Evolutionary conservation across 2,113 vertebrate genomes (phyloP).

Genomic region (Dromiciops gliroides): DNA sequence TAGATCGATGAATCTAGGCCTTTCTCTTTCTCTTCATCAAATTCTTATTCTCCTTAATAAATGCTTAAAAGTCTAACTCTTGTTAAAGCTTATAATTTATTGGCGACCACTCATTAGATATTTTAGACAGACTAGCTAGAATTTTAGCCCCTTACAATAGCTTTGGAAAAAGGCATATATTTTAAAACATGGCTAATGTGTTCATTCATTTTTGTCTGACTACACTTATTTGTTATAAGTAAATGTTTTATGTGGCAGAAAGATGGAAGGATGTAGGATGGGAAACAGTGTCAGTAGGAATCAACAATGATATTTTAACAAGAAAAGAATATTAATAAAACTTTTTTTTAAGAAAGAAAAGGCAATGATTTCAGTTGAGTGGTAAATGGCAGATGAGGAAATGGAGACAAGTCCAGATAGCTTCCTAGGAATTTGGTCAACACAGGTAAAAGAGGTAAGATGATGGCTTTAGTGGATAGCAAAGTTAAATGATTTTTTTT

Average conservation of each 20-base stretch:
- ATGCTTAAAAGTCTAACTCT: too few relatives aligned
- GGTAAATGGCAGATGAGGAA: not conserved
- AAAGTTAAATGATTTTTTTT: not conserved
- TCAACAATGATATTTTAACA: not conserved
- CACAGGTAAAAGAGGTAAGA: not conserved
- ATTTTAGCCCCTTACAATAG: too few relatives aligned
- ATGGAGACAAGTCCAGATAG: not conserved
- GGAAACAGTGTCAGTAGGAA: not conserved
- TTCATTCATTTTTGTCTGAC: not conserved
- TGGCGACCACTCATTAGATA: too few relatives aligned
- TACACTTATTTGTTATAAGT: not conserved
- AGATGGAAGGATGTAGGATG: not conserved
- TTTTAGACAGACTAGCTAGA: too few relatives aligned
- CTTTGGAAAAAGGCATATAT: not conserved
- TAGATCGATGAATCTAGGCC: too few relatives aligned
- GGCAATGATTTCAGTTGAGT: not conserved
- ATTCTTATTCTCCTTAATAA: too few relatives aligned
- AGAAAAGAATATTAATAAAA: not conserved
- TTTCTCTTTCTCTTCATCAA: too few relatives aligned
- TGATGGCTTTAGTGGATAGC: not conserved
- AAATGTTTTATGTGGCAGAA: not conserved
- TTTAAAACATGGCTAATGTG: not conserved
- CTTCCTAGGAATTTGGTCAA: not conserved
- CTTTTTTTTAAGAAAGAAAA: not conserved
- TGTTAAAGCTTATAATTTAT: too few relatives aligned